phyloP scores from a whole-genome alignment of 1,140 invertebrate genomes.

The Hylyphantes graminicola region DNA sequence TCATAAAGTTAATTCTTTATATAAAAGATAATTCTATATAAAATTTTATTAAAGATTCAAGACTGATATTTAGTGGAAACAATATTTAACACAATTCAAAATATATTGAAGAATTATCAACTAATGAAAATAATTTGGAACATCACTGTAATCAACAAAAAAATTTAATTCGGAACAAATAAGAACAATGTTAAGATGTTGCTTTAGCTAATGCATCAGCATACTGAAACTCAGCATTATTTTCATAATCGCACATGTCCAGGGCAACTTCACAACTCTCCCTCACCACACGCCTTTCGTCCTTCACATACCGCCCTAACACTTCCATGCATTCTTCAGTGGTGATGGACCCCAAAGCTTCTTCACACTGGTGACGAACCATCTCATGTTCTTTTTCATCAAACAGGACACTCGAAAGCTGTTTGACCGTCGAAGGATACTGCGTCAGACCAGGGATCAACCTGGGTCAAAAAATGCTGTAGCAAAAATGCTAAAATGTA shows the following conservation, averaged over 20 bases:
- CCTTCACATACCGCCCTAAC: constrained; percentile 83
- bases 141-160: too few relatives aligned
- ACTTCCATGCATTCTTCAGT: constrained; percentile 85
- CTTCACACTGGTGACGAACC: constrained; percentile 97
- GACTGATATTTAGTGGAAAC: too few relatives aligned
- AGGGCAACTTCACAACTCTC: constrained; percentile 97
- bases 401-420: constrained; percentile 79
- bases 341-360: constrained; percentile 96
- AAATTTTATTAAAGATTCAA: too few relatives aligned
- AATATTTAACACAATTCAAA: too few relatives aligned
- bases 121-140: too few relatives aligned
- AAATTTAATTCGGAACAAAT: too few relatives aligned
- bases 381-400: constrained; percentile 90
- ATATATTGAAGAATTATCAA: too few relatives aligned
- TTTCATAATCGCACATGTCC: constrained; percentile 98
- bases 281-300: constrained; percentile 87
- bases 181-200: neutral
- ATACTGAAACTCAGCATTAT: constrained; percentile 91
- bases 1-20: too few relatives aligned
- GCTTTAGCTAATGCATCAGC: constrained; percentile 70
- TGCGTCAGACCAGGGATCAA: too few relatives aligned
- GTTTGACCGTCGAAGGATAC: constrained; percentile 79
- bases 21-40: too few relatives aligned
- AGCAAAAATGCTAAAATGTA: too few relatives aligned
- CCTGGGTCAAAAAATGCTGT: too few relatives aligned